A percentile compares a stretch with the other conserved stretches of the same genome.
These are phyloP conservation scores for Clavelina lepadiformis DNA, from an alignment of 23 tunicate genomes.

Conservation along the genomic window DNA sequence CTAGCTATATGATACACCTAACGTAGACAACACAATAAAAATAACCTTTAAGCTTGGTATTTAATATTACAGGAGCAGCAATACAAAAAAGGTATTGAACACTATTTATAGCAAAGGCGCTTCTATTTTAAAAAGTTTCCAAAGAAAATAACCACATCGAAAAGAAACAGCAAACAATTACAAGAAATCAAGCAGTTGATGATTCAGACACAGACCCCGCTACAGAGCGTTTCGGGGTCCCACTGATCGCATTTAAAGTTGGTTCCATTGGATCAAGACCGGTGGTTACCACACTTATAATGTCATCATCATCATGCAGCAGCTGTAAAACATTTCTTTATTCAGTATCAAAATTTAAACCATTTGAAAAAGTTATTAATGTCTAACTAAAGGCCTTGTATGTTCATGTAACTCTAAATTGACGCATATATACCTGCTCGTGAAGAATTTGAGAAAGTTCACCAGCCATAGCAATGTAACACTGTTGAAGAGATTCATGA, in stretches of 20 bases:
- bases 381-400: too few relatives aligned
- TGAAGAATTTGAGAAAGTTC: slow-evolving; percentile 74
- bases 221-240: slow-evolving; percentile 37
- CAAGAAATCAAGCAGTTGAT: slow-evolving; percentile 40
- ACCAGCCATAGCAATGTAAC: slow-evolving; percentile 59
- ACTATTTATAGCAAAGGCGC: too few relatives aligned
- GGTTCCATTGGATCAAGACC: slow-evolving; percentile 23
- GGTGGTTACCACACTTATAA: slow-evolving; percentile 48
- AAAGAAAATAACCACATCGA: too few relatives aligned
- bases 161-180: too few relatives aligned
- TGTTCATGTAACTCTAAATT: too few relatives aligned
- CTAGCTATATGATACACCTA: too few relatives aligned
- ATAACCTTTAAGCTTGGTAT: too few relatives aligned
- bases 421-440: slow-evolving; percentile 87
- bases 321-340: slow-evolving; percentile 32
- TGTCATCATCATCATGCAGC: slow-evolving; percentile 63
- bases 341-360: not conserved
- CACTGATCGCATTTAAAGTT: slow-evolving; percentile 3
- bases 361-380: too few relatives aligned
- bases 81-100: too few relatives aligned
- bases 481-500: slow-evolving; percentile 44
- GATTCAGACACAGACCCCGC: slow-evolving; percentile 82
- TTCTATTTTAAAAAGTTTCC: too few relatives aligned
- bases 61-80: too few relatives aligned
- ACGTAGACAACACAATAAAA: too few relatives aligned